Base-by-base conservation (phyloP, 2,797 vertebrate genomes). In the Geotrypetes seraphini region DNA sequence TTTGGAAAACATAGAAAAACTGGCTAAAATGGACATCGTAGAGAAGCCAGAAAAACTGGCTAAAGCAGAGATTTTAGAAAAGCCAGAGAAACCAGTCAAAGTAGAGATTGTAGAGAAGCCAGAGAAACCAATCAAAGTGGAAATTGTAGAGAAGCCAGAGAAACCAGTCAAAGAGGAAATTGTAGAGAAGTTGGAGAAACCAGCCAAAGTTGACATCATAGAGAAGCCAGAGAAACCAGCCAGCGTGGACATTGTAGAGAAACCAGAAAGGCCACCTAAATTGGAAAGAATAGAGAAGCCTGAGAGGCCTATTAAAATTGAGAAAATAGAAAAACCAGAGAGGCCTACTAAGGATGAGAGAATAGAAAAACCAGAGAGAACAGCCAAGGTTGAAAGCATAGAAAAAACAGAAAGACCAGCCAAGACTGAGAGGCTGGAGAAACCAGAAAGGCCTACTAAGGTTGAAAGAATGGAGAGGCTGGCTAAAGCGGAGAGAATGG, bases 401-500 rank as follows among this genome's bases (percentile, higher is more conserved):
- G 28, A 28, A 24, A 57, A 14, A 0, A n/a, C 39, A 18, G 25
- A 36, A 12, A 33, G 43, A 23, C 12, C 13, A 10, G 29, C 22
- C 22, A 8, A 39, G 8, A 19, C 20, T 22, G 43, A 47, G 18
- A 3, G 24, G 6, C 28, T 30, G 6, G 42, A 19, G 30, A 51
- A 25, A 27, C 23, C 54, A 12, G 55, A 66, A 4, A 69, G 34
- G 19, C 1, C 10, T 10, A 36, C 47, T 24, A 5, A 31, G 8
- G 5, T 33, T 6, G 36, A 47, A 7, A 25, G 71, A 33, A 48
- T 52, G 20, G 56, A 24, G 55, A 79, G 22, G 57, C 57, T 12
- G 43, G 69, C 53, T 54, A 67, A 53, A 25, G 36, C 57, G 2
- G 61, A 64, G 34, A 78, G 76, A 1, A 71, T 76, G 0, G 64